These are phyloP conservation scores for Anguilla rostrata DNA, from an alignment of 2,113 vertebrate species.

Conservation along the genomic window DNA sequence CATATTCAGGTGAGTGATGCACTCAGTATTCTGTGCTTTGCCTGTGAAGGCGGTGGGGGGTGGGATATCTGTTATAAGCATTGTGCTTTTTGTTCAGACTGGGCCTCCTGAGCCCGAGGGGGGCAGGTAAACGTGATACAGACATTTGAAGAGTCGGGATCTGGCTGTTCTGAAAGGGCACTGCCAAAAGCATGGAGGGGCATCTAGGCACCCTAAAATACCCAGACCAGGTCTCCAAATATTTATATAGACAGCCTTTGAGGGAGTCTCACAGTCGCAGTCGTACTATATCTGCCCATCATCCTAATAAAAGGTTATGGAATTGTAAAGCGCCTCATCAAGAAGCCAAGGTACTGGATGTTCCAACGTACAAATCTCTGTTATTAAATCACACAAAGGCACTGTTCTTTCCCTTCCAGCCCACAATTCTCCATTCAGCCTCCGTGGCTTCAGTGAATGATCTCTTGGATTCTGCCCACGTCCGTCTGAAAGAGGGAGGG, in stretches of 20 bases:
- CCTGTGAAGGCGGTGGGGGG: no score
- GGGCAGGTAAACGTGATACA: background rate
- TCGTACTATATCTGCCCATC: no score
- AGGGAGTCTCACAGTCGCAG: no score
- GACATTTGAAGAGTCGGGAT: background rate
- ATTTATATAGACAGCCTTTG: background rate
- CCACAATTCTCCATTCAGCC: background rate
- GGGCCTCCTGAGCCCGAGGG: background rate
- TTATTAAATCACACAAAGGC: background rate
- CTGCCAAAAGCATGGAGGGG: background rate
- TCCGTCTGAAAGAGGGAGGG: background rate
- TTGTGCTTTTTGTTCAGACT: background rate
- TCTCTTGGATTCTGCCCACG: background rate
- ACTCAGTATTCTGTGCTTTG: no score
- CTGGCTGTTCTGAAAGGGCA: background rate
- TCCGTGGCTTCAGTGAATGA: background rate
- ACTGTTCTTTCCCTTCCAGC: background rate
- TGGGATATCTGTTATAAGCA: background rate
- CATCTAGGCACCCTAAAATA: background rate
- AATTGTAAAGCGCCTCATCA: background rate
- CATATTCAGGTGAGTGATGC: no score
- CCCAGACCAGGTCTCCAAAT: background rate
- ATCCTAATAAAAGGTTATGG: background rate
- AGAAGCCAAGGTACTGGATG: background rate
- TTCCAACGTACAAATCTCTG: background rate